Evolutionary conservation across 2,113 vertebrate genomes (phyloP).

Genomic region (Scartelaos histophorus): DNA sequence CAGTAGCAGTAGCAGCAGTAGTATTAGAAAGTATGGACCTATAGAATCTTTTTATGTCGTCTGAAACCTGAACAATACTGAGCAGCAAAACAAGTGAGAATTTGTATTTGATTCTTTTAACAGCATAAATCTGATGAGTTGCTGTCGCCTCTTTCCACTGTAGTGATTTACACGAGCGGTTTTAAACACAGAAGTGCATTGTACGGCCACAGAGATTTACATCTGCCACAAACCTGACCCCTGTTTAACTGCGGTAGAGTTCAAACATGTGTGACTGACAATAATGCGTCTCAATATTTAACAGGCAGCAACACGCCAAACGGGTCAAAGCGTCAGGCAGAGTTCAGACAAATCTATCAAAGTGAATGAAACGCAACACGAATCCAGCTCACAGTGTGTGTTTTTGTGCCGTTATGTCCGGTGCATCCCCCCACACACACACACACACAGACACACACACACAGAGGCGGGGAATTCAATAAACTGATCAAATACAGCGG

Average conservation of each 20-base stretch:
- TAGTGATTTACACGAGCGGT: not conserved
- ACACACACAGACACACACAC: no score
- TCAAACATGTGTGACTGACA: not conserved
- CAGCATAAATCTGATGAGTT: no score
- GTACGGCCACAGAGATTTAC: not conserved
- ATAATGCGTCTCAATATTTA: not conserved
- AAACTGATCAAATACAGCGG: not conserved
- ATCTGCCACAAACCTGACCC: not conserved
- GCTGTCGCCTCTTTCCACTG: not conserved
- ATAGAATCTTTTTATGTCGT: no score
- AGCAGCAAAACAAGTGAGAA: no score
- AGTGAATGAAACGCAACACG: not conserved
- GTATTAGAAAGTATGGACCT: no score
- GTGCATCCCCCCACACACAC: not conserved
- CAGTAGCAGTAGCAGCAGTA: no score
- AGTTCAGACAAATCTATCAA: conserved; percentile 5
- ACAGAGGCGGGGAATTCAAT: not conserved
- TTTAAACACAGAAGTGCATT: not conserved
- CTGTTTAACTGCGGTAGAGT: not conserved
- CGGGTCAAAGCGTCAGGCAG: conserved; percentile 3
- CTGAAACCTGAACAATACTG: no score
- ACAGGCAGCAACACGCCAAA: conserved; percentile 1
- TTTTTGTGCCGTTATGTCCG: not conserved
- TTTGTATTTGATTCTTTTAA: no score
- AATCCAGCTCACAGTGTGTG: not conserved